Percentiles rank a stretch among this genome's conserved stretches.
These are phyloP conservation scores for Syngnathus acus DNA, from an alignment of 2,797 vertebrate genomes.

Conservation along the genomic window DNA sequence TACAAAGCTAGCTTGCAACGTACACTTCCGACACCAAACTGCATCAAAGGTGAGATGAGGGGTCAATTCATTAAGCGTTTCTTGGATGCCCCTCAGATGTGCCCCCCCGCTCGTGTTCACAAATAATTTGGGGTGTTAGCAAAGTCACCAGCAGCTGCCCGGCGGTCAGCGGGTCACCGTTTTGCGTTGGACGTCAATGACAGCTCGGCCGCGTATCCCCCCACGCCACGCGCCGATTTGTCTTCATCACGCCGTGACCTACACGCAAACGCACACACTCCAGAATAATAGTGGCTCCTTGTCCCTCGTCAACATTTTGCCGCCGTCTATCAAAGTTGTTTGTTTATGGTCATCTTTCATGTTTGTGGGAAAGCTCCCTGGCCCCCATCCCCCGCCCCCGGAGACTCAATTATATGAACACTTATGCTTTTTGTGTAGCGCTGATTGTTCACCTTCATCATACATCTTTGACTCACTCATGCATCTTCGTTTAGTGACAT, in stretches of 20 bases:
- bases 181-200: conserved; percentile 72
- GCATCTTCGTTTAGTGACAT: conserved; percentile 3
- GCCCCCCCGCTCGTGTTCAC: background rate
- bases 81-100: background rate
- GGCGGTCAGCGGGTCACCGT: conserved; percentile 61
- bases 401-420: conserved; percentile 48
- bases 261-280: conserved; percentile 22
- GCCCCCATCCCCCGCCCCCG: conserved; percentile 13
- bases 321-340: conserved; percentile 38
- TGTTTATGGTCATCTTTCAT: conserved; percentile 24
- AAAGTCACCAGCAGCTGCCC: conserved; percentile 43
- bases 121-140: conserved; percentile 12
- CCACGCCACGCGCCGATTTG: conserved; percentile 60
- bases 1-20: no score
- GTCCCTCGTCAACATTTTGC: conserved; percentile 46
- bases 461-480: background rate
- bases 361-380: conserved; percentile 43
- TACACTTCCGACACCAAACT: no score
- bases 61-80: background rate
- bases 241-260: conserved; percentile 75
- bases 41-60: no score
- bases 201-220: conserved; percentile 56
- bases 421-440: conserved; percentile 19
- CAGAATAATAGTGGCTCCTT: conserved; percentile 43
- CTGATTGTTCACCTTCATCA: conserved; percentile 13